Percentiles rank a stretch among this genome's conserved stretches.
phyloP scores from a whole-genome alignment of 2,113 vertebrate species.

The Physeter macrocephalus region DNA sequence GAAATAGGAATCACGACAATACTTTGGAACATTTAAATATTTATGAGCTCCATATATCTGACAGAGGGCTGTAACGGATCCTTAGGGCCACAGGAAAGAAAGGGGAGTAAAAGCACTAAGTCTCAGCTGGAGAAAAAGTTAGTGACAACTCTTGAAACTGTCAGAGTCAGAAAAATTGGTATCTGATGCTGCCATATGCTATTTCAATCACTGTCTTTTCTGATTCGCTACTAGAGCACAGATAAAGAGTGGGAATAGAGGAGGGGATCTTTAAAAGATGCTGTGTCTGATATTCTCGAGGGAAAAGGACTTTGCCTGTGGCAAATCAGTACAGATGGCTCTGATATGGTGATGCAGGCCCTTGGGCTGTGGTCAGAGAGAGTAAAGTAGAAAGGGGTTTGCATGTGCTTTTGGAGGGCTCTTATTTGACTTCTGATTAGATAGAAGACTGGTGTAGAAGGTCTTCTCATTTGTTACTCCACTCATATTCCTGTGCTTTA shows the following conservation, averaged over 20 bases:
- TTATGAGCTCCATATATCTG: background rate
- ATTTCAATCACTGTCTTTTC: background rate
- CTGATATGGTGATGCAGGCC: background rate
- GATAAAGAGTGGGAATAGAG: background rate
- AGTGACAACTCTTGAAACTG: background rate
- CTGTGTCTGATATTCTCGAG: background rate
- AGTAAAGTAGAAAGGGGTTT: background rate
- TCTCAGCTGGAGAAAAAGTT: constrained; percentile 3
- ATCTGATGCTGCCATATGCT: background rate
- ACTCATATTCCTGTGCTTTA: background rate
- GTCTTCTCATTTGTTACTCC: background rate
- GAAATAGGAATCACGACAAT: background rate
- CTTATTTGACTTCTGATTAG: background rate
- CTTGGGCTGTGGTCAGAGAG: background rate
- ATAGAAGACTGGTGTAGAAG: background rate
- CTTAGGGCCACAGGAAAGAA: background rate
- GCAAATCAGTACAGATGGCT: background rate
- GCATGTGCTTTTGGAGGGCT: background rate
- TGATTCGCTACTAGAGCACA: background rate
- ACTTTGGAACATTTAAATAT: constrained; percentile 33
- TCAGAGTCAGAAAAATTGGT: background rate
- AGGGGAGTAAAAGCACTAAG: background rate
- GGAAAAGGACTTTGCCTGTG: background rate
- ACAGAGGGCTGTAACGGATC: background rate
- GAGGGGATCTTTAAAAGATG: background rate